Conservation (phyloP, 23 tunicate genomes). For the Ciona savignyi region DNA sequence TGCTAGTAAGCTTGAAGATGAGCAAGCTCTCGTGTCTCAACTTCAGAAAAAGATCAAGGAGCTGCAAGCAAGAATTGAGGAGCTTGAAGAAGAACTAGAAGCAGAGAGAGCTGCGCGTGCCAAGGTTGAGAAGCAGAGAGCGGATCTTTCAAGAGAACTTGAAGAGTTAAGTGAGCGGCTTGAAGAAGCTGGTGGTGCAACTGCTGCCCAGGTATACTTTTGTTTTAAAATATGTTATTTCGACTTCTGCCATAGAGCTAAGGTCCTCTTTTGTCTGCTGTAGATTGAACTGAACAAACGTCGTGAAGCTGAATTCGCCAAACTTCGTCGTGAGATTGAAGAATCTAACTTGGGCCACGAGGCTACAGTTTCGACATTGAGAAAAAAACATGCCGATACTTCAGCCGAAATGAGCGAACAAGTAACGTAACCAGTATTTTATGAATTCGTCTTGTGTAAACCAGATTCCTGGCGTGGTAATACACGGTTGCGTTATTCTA, state of each 20-base stretch:
- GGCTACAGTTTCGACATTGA: slow-evolving; percentile 74
- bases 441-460: not conserved
- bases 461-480: too few species aligned
- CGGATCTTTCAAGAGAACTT: slow-evolving; percentile 88
- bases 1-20: slow-evolving; percentile 92
- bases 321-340: slow-evolving; percentile 90
- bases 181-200: slow-evolving; percentile 97
- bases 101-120: slow-evolving; percentile 94
- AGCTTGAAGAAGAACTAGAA: slow-evolving; percentile 96
- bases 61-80: slow-evolving; percentile 93
- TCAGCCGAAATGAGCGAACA: slow-evolving; percentile 92
- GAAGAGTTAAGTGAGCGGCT: slow-evolving; percentile 95
- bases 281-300: slow-evolving; percentile 96
- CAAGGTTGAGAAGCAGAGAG: slow-evolving; percentile 88
- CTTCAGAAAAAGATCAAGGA: slow-evolving; percentile 98
- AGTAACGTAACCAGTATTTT: too few species aligned
- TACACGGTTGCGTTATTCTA: slow-evolving; percentile 7
- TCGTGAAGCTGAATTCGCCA: slow-evolving; percentile 90
- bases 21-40: slow-evolving; percentile 84
- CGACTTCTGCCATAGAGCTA: not conserved
- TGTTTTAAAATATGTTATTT: not conserved
- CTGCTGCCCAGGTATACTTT: slow-evolving; percentile 70
- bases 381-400: slow-evolving; percentile 89
- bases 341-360: slow-evolving; percentile 94
- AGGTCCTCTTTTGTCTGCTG: not conserved